phyloP scores from a whole-genome alignment of 2,888 invertebrate genomes.

The Stomorhina lunata region DNA sequence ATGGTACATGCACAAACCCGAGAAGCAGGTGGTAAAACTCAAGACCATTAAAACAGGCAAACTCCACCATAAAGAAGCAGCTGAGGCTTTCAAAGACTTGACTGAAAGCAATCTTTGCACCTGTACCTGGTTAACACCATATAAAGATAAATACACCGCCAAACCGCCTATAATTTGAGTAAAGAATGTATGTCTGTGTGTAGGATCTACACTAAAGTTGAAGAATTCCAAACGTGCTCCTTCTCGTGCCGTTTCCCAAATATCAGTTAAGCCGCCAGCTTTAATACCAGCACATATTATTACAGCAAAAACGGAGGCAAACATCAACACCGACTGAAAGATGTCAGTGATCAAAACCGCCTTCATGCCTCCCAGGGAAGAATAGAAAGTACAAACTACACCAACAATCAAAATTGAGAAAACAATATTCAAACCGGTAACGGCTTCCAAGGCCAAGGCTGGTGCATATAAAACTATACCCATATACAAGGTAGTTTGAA shows the following conservation, averaged over 20 bases:
- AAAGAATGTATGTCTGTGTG: slow-evolving; percentile 91
- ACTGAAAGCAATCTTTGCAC: slow-evolving; percentile 88
- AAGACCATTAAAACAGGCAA: slow-evolving; percentile 89
- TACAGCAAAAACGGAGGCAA: slow-evolving; percentile 88
- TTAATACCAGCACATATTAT: slow-evolving; percentile 87
- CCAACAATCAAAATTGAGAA: slow-evolving; percentile 85
- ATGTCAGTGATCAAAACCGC: slow-evolving; percentile 94
- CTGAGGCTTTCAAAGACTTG: slow-evolving; percentile 85
- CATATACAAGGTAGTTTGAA: slow-evolving; percentile 95
- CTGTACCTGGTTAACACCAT: slow-evolving; percentile 94
- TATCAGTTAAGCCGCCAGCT: slow-evolving; percentile 85
- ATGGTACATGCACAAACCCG: slow-evolving; percentile 92
- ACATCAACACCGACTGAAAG: slow-evolving; percentile 92
- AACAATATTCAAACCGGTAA: slow-evolving; percentile 88
- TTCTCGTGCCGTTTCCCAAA: slow-evolving; percentile 86
- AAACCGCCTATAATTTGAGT: slow-evolving; percentile 89
- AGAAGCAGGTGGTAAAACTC: slow-evolving; percentile 87
- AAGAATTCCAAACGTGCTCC: slow-evolving; percentile 86
- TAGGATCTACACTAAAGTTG: slow-evolving; percentile 88
- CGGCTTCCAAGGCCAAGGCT: slow-evolving; percentile 92
- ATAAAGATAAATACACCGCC: slow-evolving; percentile 89
- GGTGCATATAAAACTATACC: slow-evolving; percentile 97
- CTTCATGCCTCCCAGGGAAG: slow-evolving; percentile 94
- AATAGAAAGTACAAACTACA: slow-evolving; percentile 91
- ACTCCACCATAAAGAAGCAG: slow-evolving; percentile 88